Evolutionary conservation across 1,140 invertebrate genomes (phyloP).

Genomic region (Drosophila nasuta): DNA sequence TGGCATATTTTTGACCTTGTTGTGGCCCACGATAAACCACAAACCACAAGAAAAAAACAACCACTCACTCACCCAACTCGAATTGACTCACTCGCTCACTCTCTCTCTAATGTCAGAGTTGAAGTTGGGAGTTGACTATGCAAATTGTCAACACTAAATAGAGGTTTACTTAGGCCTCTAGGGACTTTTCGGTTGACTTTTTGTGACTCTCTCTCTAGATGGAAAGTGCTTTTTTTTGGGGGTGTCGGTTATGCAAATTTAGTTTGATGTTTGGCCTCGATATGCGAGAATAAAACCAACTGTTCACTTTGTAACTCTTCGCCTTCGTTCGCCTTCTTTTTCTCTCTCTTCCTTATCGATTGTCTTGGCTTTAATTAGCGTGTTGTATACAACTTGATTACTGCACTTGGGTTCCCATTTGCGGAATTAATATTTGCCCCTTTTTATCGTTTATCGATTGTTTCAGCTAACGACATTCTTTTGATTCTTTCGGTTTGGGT

Average conservation of each 20-base stretch:
- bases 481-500: not conserved
- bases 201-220: not conserved
- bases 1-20: constrained; percentile 44
- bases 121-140: constrained; percentile 7
- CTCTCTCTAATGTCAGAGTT: constrained; percentile 27
- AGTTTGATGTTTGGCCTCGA: constrained; percentile 22
- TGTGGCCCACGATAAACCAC: constrained; percentile 15
- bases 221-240: constrained; percentile 12
- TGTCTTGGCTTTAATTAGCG: not conserved
- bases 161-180: constrained; percentile 5
- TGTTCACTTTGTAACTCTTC: not conserved
- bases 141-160: constrained; percentile 19
- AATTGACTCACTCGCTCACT: not conserved
- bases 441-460: constrained; percentile 43
- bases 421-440: constrained; percentile 23
- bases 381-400: constrained; percentile 12
- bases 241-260: constrained; percentile 50
- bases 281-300: constrained; percentile 2
- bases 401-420: constrained; percentile 9
- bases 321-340: constrained; percentile 1
- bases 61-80: not conserved
- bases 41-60: not conserved
- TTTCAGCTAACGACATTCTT: not conserved
- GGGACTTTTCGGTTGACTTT: constrained; percentile 7
- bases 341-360: constrained; percentile 12